A percentile compares a stretch with the other conserved stretches of the same genome.
Conservation (phyloP, 2,797 vertebrate species). For the Cetoscarus ocellatus region DNA sequence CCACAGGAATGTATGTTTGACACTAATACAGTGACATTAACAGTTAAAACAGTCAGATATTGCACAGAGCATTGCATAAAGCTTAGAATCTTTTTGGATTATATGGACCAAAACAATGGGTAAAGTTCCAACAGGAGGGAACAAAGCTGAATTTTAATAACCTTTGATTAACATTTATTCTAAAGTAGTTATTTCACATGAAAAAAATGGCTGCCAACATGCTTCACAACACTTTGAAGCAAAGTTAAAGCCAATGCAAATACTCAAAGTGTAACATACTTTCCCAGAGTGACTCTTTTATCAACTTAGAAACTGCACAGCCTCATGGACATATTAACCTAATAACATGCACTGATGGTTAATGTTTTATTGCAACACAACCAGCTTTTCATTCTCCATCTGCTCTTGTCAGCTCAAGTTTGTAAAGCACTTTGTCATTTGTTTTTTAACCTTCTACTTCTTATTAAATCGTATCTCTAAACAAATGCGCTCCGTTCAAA, state of each 20-base stretch:
- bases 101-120: no score
- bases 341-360: constrained; percentile 17
- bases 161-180: no score
- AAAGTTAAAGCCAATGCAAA: background rate
- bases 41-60: no score
- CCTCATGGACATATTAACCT: background rate
- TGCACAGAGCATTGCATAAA: no score
- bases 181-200: background rate
- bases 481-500: constrained; percentile 22
- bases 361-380: constrained; percentile 23
- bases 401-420: constrained; percentile 26
- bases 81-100: no score
- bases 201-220: background rate
- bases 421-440: constrained; percentile 16
- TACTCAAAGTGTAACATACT: background rate
- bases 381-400: constrained; percentile 21
- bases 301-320: constrained; percentile 23
- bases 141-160: no score
- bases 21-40: no score
- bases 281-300: constrained; percentile 18
- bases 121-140: no score
- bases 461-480: constrained; percentile 32
- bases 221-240: background rate
- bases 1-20: no score
- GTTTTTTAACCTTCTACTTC: constrained; percentile 19